phyloP scores from a whole-genome alignment of 2,888 invertebrate species.

The Polyploca ridens region DNA sequence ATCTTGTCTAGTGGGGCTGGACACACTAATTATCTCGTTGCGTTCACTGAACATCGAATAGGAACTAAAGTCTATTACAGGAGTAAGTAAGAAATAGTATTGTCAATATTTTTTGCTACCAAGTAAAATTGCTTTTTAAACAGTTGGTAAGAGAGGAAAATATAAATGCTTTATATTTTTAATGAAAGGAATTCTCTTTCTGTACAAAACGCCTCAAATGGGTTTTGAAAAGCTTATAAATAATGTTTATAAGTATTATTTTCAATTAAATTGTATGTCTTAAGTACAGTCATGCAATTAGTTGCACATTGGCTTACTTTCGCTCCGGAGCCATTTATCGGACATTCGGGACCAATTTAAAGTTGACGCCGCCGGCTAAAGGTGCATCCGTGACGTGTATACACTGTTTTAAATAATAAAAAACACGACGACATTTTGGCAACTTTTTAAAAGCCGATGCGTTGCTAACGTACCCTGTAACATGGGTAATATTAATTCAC shows the following conservation, averaged over 20 bases:
- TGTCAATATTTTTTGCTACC: too few relatives aligned
- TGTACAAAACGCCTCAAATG: not conserved
- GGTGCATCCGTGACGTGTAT: conserved; percentile 18
- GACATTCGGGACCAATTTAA: conserved; percentile 31
- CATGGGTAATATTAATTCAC: not conserved
- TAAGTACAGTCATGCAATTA: conserved; percentile 33
- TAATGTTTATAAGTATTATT: not conserved
- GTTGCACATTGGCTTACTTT: conserved; percentile 35
- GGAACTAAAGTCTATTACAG: not conserved
- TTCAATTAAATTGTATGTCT: not conserved
- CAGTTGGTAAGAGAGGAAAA: too few relatives aligned
- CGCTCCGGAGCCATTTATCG: conserved; percentile 28
- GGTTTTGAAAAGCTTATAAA: not conserved
- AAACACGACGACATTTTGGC: conserved; percentile 2
- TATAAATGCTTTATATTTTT: too few relatives aligned
- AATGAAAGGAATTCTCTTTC: not conserved
- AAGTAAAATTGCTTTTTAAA: too few relatives aligned
- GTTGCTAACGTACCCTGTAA: not conserved
- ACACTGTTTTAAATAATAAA: conserved; percentile 6
- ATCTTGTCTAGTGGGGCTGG: too few relatives aligned
- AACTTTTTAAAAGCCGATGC: not conserved
- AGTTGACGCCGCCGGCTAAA: conserved; percentile 33
- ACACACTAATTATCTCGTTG: not conserved
- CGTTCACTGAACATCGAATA: conserved; percentile 1
- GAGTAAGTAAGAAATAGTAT: not conserved